Evolutionary conservation across 2,113 vertebrate genomes (phyloP).

Genomic region (Engystomops pustulosus): DNA sequence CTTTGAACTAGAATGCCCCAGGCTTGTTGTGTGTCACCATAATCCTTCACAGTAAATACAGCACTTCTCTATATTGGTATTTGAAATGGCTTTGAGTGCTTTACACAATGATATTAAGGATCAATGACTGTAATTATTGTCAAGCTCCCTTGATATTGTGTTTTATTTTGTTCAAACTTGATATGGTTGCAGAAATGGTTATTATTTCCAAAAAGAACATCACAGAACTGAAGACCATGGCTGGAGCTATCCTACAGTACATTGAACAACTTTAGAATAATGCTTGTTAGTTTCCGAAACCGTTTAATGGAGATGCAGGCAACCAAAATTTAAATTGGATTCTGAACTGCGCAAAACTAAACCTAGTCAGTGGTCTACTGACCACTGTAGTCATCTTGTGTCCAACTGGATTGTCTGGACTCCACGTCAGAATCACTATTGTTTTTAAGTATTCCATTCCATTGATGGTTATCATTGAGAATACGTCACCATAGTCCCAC

Average conservation of each 20-base stretch:
- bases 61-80: slow-evolving; percentile 14
- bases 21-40: neutral
- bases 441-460: neutral
- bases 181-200: slow-evolving; percentile 8
- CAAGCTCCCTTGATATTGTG: slow-evolving; percentile 32
- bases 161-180: slow-evolving; percentile 1
- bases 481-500: neutral
- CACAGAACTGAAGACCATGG: neutral
- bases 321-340: too few relatives aligned
- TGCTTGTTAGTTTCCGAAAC: neutral
- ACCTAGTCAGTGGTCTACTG: too few relatives aligned
- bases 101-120: slow-evolving; percentile 28
- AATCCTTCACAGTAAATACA: slow-evolving; percentile 24
- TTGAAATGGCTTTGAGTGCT: slow-evolving; percentile 25
- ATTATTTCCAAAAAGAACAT: slow-evolving; percentile 5
- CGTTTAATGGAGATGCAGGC: neutral
- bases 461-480: neutral
- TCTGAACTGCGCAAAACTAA: too few relatives aligned
- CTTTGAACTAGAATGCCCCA: neutral
- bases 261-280: neutral
- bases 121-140: slow-evolving; percentile 37
- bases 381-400: neutral
- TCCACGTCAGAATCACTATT: too few relatives aligned
- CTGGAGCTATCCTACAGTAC: neutral
- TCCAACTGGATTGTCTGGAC: too few relatives aligned